Conservation (phyloP, 2,797 vertebrate genomes). For the Hapalemur alaotrensis region DNA sequence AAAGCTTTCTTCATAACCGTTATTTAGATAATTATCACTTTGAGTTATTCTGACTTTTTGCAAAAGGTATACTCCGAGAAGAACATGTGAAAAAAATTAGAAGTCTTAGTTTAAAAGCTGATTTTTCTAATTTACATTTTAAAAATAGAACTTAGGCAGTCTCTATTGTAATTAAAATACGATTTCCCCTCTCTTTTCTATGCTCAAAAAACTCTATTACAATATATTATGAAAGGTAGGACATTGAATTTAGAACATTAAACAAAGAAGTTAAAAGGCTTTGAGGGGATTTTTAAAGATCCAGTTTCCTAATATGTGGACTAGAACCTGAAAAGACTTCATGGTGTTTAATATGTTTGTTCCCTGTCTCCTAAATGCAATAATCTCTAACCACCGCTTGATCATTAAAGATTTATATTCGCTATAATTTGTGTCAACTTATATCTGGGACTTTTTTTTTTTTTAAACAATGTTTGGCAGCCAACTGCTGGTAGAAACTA, state of each 20-base stretch:
- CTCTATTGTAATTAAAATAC: slow-evolving; percentile 32
- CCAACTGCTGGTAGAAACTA: slow-evolving; percentile 81
- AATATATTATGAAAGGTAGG: slow-evolving; percentile 16
- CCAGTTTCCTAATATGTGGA: not conserved
- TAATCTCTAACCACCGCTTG: slow-evolving; percentile 78
- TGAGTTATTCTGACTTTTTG: slow-evolving; percentile 46
- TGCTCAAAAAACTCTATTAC: slow-evolving; percentile 13
- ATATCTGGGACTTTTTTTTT: slow-evolving; percentile 62
- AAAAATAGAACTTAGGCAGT: slow-evolving; percentile 23
- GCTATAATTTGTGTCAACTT: slow-evolving; percentile 84
- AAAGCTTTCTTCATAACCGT: not conserved
- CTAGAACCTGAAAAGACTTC: slow-evolving; percentile 54
- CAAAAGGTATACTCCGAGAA: slow-evolving; percentile 30
- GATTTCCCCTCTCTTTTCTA: slow-evolving; percentile 8
- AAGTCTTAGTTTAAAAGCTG: not conserved
- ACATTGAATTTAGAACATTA: not conserved
- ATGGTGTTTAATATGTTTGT: slow-evolving; percentile 71
- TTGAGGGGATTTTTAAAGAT: slow-evolving; percentile 16
- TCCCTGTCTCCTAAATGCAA: slow-evolving; percentile 76
- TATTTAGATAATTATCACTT: slow-evolving; percentile 57
- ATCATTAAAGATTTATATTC: slow-evolving; percentile 79
- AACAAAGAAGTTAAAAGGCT: slow-evolving; percentile 54
- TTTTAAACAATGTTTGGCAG: slow-evolving; percentile 81
- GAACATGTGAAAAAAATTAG: slow-evolving; percentile 52
- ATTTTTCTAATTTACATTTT: slow-evolving; percentile 29